Base-by-base conservation (phyloP, 2,888 invertebrate species). In the Eupithecia dodoneata region DNA sequence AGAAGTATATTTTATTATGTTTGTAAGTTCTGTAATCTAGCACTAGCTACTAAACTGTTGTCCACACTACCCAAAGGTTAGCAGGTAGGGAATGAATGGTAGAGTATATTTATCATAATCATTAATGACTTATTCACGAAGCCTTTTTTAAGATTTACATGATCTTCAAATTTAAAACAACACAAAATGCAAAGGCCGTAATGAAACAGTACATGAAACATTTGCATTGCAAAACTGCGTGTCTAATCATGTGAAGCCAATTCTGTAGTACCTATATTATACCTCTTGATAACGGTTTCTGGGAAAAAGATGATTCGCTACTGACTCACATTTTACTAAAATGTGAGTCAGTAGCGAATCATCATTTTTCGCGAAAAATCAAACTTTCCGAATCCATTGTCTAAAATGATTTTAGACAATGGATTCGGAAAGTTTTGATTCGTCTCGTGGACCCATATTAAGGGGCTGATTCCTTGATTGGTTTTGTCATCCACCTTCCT, bases 291-390 rank as follows among this genome's bases (percentile, higher is more conserved):
- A 59, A 59, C 9, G 9, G 55, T 59, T 55, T 59, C 59, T 18
- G 59, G 18, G 59, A 59, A 59, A 9, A 59, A 18, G 18, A 59
- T 59, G 59, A 59, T 59, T 59, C 59, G 18, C 10, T 3, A 59
- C 59, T 59, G 59, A 59, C 59, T 59, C 59, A 59, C 59, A 59
- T 59, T 59, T n/a, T n/a, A n/a, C n/a, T n/a, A n/a, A n/a, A n/a
- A n/a, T n/a, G n/a, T n/a, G n/a, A n/a, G n/a, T n/a, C n/a, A n/a
- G n/a, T n/a, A n/a, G n/a, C n/a, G n/a, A n/a, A n/a, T n/a, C n/a
- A n/a, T n/a, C n/a, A n/a, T n/a, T n/a, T n/a, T n/a, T n/a, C n/a
- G n/a, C n/a, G n/a, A n/a, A n/a, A n/a, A n/a, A n/a, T n/a, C n/a
- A n/a, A n/a, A n/a, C n/a, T n/a, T n/a, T n/a, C n/a, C n/a, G n/a